Evolutionary conservation across 2,797 vertebrate species (phyloP), one percentile per base, ranked within the genome.

Genomic region (Hypotaenidia philippensis): DNA sequence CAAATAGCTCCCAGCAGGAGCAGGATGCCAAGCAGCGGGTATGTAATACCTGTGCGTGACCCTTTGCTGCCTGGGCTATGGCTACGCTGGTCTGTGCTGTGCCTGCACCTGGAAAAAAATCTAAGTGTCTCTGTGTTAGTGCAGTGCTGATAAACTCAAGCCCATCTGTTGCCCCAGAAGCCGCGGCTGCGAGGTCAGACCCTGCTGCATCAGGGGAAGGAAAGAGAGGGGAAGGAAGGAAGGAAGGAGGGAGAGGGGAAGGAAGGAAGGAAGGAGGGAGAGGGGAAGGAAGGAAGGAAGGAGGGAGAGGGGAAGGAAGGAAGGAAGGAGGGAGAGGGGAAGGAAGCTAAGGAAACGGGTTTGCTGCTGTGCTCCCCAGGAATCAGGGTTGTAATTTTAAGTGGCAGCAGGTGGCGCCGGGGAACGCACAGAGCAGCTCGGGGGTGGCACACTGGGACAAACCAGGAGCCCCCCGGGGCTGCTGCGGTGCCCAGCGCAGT

Each of bases 11-110:
- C 52, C 55, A 61, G 72, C 29, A 31, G 0, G 71, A 2, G 16
- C 3, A 21, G 1, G 34, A 6, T 3, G n/a, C 34, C 27, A 45
- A 20, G 41, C 60, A 27, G 50, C 1, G 11, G 14, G 14, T 13
- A 3, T 44, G 26, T 23, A 4, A 19, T 1, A 29, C 29, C 77
- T 6, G 20, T 1, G 3, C 1, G 0, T 4, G 6, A 18, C 29
- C 8, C 36, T 60, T 49, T 16, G 49, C 66, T 40, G 56, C n/a
- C 5, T 0, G 52, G 27, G n/a, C 45, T 36, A 3, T 3, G 9
- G 15, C 57, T n/a, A 5, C 0, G 26, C 3, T 6, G 0, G 53
- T 32, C 19, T 19, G 44, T 0, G 0, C 1, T 2, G 9, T 31
- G n/a, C 9, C 26, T 5, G 9, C 0, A 2, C 21, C 40, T 5